Base-by-base conservation (phyloP, 2,113 vertebrate genomes). In the Argyrosomus japonicus region DNA sequence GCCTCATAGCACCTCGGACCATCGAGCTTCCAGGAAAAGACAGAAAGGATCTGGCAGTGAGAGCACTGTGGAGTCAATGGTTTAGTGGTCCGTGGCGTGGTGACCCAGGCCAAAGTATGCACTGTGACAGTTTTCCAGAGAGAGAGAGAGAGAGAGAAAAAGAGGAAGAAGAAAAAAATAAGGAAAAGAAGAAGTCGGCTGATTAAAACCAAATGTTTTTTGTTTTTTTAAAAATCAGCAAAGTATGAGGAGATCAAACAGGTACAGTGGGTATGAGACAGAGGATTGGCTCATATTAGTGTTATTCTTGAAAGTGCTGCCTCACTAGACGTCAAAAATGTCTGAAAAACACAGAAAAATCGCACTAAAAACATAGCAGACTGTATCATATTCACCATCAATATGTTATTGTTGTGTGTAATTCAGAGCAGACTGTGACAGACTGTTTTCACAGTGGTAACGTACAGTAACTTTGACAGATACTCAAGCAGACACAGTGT, bases 171-270 rank as follows among this genome's bases (percentile, higher is more conserved):
- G 69, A 73, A 75, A 57, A 73, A 75, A 57, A 67, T 36, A 61
- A 29, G 36, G 29, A 82, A 90, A 76, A 68, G 21, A 21, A 88
- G 74, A 79, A 82, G 51, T 75, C 51, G 15, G 45, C 57, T 88
- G 68, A 92, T 91, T 89, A 47, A 91, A 93, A 90, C 81, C 88
- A 93, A 93, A 91, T 91, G 83, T 72, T 74, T 73, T 61, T 78
- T 72, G 65, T 73, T 61, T 80, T 60, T 77, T 68, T 40, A 12
- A 14, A 40, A 65, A n/a, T 58, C 68, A 60, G 29, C 57, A 40
- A 43, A 23, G 53, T 47, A 47, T 2, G 2, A 68, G 47, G 32
- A 64, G 17, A 36, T 69, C 21, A 48, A 47, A 67, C 56, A 78
- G 75, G 72, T 68, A 50, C 21, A 25, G 5, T 56, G 48, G 12